Base-by-base conservation (phyloP, 2,797 vertebrate genomes). In the Poeciliopsis presidionis region DNA sequence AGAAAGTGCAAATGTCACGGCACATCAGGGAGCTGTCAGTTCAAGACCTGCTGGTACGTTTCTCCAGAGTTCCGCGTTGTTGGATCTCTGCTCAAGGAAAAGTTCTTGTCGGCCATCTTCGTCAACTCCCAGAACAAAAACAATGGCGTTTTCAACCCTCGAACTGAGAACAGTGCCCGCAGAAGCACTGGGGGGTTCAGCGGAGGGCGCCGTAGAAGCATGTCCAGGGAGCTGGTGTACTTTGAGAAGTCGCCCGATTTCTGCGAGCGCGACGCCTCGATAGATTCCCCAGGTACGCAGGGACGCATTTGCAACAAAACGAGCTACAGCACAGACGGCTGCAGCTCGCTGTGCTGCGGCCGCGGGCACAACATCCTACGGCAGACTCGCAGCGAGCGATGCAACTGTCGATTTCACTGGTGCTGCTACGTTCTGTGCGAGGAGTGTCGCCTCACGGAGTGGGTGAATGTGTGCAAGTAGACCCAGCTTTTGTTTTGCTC, bases 351-450 rank as follows among this genome's bases (percentile, higher is more conserved):
- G 87, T 98, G 97, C 90, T 98, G 97, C 9, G 97, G 97, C 72
- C 96, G 97, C 0, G 97, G 97, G 78, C 97, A 98, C 94, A 98
- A 98, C 67, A 95, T 98, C 81, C 94, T 98, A 30, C 96, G 94
- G 88, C 96, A 98, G 94, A 97, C 95, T 0, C 96, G 95, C 47
- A 96, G 95, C 7, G 96, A 97, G 65, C 96, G 97, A 73, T 98
- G 97, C 90, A 96, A 97, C 47, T 98, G 97, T 82, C 95, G 96
- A 51, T 98, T 98, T 92, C 97, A 98, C 92, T 98, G 97, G 97
- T 98, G 97, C 90, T 98, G 97, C 92, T 97, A 98, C 0, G 97
- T 98, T 91, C 92, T 98, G 75, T 98, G 97, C n/a, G 97, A 98
- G 30, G 97, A 98, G 94, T 98, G 97, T 87, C 95, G 95, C 11